Percentiles rank a stretch among this genome's conserved stretches.
Evolutionary conservation across 2,113 vertebrate genomes (phyloP).

Genomic region (Sylvietta virens): DNA sequence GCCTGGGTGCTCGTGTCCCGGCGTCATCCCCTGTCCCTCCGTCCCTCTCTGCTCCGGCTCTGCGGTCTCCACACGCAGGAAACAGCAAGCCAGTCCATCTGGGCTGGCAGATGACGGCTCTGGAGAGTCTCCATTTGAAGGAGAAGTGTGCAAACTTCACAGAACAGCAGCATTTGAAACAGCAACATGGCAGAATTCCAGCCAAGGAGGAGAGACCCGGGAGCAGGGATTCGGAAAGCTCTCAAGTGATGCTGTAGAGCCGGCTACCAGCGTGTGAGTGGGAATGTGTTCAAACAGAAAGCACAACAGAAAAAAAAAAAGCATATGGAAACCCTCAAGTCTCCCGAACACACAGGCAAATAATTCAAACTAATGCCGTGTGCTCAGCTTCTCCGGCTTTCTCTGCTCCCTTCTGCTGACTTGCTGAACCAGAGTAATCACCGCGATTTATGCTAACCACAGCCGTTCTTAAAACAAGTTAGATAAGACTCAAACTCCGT

Average conservation of each 20-base stretch:
- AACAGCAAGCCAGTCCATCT: neutral
- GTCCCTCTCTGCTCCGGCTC: neutral
- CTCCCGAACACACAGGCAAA: neutral
- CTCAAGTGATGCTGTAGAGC: neutral
- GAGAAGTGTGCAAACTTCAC: neutral
- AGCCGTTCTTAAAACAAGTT: neutral
- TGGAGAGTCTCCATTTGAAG: neutral
- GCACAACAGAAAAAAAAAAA: neutral
- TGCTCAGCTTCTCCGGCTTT: neutral
- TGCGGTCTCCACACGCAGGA: neutral
- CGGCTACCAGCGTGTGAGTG: neutral
- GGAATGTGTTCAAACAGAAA: neutral
- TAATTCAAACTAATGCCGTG: neutral
- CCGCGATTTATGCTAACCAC: neutral
- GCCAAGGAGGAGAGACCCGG: neutral
- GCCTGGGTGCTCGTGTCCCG: accelerated
- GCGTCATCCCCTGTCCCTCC: neutral
- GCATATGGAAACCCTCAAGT: neutral
- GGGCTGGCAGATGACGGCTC: neutral
- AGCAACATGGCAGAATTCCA: neutral
- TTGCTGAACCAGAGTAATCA: neutral
- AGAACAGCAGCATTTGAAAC: neutral
- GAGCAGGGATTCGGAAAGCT: neutral
- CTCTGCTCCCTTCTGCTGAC: neutral
- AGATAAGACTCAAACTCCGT: neutral